Evolutionary conservation across 2,797 vertebrate genomes (phyloP), one percentile per base, ranked within the genome.

Genomic region (Catamblyrhynchus diadema): DNA sequence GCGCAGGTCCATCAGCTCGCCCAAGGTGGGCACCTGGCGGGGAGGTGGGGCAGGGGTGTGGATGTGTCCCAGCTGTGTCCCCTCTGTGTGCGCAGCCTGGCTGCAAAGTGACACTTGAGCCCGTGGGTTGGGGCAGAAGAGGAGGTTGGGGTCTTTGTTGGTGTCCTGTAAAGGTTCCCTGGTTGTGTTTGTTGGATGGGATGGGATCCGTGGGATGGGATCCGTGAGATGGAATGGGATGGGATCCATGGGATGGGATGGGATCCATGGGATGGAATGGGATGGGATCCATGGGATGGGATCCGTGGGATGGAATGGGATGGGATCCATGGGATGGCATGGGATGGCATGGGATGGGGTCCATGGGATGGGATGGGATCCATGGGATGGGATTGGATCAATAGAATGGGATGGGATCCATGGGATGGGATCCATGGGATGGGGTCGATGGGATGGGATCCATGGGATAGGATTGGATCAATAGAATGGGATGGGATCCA

Each of bases 1-100:
- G 97, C 98, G 99, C 84, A 92, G 99, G 33, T 99, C 99, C 28
- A 95, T 99, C 95, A 99, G 99, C 95, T 99, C 99, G 42, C 99
- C 99, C 28, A 99, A 99, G 98, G 99, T 99, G 86, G 96, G 81
- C 2, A 12, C 32, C 35, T 39, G 2, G 13, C 23, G 45, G 23
- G 1, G 14, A 7, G 0, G 4, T 10, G 17, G 28, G 74, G 33
- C 24, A 13, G 5, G 53, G 28, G 9, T 9, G 73, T 5, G 73
- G 47, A 11, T 0, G 4, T 21, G 9, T 25, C 28, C 1, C 1
- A 3, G 21, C 1, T 5, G 23, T 30, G 69, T 37, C 9, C 4
- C 27, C 23, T 51, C 39, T 4, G 37, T 13, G 72, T 1, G 33
- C 5, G 0, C 1, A 0, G 64, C 50, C 39, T 19, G 77, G 37